Evolutionary conservation across 2,113 vertebrate genomes (phyloP).

Genomic region (Chinchilla lanigera): DNA sequence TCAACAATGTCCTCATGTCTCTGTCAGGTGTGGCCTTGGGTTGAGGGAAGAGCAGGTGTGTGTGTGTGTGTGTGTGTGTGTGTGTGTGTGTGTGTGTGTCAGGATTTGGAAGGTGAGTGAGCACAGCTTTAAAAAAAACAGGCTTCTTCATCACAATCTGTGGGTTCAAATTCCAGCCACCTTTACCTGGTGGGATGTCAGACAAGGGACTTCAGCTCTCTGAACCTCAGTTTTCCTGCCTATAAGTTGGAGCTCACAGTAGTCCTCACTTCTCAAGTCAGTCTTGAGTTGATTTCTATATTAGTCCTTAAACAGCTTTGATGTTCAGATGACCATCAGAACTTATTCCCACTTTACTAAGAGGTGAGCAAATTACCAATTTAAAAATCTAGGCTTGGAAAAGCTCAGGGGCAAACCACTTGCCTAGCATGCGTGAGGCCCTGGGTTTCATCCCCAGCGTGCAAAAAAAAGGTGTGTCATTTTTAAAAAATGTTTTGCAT

Average conservation of each 20-base stretch:
- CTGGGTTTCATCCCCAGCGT: background rate
- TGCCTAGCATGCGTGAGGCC: background rate
- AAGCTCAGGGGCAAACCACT: background rate
- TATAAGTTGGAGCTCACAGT: background rate
- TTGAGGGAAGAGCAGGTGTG: background rate
- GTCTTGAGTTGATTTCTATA: conserved; percentile 1
- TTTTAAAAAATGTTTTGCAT: background rate
- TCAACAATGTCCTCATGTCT: conserved; percentile 93
- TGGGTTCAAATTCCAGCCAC: background rate
- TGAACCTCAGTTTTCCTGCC: conserved; percentile 20
- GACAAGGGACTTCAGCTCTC: background rate
- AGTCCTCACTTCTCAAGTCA: background rate
- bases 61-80: background rate
- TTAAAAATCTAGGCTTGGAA: background rate
- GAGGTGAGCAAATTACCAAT: background rate
- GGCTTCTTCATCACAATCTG: background rate
- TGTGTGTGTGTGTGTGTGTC: background rate
- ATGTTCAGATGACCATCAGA: background rate
- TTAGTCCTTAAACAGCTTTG: conserved; percentile 27
- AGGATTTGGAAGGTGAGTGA: background rate
- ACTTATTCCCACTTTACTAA: background rate
- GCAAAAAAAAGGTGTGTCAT: background rate
- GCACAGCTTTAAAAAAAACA: background rate
- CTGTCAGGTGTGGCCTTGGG: conserved; percentile 89
- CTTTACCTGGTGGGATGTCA: background rate